A percentile compares a stretch with the other conserved stretches of the same genome.
Evolutionary conservation across 2,888 invertebrate genomes (phyloP).

Genomic region (Philaethria dido): DNA sequence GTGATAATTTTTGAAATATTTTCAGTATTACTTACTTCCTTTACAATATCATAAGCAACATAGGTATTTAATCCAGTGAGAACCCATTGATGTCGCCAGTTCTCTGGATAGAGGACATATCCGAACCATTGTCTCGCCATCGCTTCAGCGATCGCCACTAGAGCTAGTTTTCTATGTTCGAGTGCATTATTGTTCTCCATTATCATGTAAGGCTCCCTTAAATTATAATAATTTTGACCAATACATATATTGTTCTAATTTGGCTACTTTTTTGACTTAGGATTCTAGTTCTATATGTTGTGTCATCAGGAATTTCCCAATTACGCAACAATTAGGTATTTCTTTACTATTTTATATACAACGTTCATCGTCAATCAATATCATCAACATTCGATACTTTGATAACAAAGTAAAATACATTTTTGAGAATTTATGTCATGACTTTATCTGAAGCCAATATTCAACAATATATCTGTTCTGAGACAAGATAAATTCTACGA

Average conservation of each 20-base stretch:
- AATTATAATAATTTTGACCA: conserved; percentile 29
- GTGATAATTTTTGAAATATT: not conserved
- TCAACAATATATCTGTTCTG: not conserved
- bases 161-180: conserved; percentile 72
- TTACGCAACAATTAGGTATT: too few species aligned
- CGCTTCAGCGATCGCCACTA: conserved; percentile 85
- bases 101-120: conserved; percentile 82
- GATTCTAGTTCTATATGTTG: too few species aligned
- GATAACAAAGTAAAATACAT: too few species aligned
- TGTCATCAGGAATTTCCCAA: too few species aligned
- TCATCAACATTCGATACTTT: too few species aligned
- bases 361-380: too few species aligned
- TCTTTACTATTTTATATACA: too few species aligned
- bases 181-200: conserved; percentile 63
- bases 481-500: conserved; percentile 5
- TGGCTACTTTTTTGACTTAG: not conserved
- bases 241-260: too few species aligned
- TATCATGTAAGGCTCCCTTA: conserved; percentile 71
- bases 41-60: conserved; percentile 83
- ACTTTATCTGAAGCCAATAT: not conserved
- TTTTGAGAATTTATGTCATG: too few species aligned
- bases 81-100: conserved; percentile 86
- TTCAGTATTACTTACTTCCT: conserved; percentile 62
- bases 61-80: conserved; percentile 83
- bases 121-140: conserved; percentile 89